Conservation (phyloP, 2,888 invertebrate species). For the Cryptus armator region DNA sequence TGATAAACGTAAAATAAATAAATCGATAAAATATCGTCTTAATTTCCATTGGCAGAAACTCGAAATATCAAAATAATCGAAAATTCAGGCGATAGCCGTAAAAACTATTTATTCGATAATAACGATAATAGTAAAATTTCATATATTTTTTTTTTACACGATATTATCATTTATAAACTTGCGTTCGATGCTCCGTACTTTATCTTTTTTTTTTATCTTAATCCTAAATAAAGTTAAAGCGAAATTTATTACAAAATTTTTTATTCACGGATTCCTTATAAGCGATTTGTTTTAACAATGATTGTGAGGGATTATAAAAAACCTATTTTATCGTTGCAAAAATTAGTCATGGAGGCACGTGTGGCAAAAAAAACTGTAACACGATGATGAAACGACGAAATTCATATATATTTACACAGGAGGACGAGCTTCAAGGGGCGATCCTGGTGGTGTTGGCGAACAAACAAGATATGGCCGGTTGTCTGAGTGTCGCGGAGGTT, state of each 20-base stretch:
- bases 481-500: constrained; percentile 98
- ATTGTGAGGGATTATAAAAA: constrained; percentile 37
- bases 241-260: constrained; percentile 9
- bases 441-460: constrained; percentile 98
- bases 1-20: too few species aligned
- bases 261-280: background rate
- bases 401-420: constrained; percentile 87
- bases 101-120: too few species aligned
- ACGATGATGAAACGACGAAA: constrained; percentile 3
- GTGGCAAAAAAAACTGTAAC: background rate
- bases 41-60: too few species aligned
- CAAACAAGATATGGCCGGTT: constrained; percentile 99
- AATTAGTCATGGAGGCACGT: constrained; percentile 8
- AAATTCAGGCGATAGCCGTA: too few species aligned
- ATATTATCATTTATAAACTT: too few species aligned
- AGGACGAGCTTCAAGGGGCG: constrained; percentile 98
- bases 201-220: too few species aligned
- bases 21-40: too few species aligned
- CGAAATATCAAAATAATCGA: too few species aligned
- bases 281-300: background rate
- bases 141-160: too few species aligned
- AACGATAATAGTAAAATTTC: too few species aligned
- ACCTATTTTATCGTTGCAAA: background rate
- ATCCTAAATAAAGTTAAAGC: background rate
- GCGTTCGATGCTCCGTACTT: too few species aligned